phyloP scores from a whole-genome alignment of 2,888 invertebrate genomes.

The Drosophila birchii region DNA sequence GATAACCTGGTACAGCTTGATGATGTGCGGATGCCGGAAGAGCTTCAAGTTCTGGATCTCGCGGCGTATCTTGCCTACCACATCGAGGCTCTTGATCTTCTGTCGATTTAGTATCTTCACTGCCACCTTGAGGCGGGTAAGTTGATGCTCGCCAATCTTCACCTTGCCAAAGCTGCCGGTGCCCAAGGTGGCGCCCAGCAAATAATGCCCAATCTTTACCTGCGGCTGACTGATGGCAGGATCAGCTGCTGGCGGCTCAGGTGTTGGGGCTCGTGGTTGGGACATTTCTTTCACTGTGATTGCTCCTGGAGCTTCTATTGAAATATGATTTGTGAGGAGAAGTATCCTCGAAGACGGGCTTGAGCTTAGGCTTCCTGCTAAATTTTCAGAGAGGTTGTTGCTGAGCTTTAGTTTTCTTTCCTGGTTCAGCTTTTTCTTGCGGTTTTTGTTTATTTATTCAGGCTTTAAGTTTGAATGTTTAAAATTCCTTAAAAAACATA shows the following conservation, averaged over 20 bases:
- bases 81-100: slow-evolving; percentile 99
- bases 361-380: not conserved
- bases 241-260: slow-evolving; percentile 75
- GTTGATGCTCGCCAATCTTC: slow-evolving; percentile 98
- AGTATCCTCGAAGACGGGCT: not conserved
- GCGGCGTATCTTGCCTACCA: slow-evolving; percentile 98
- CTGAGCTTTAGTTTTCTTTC: not conserved
- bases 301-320: not conserved
- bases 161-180: slow-evolving; percentile 99
- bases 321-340: not conserved
- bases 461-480: not conserved
- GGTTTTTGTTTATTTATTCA: slow-evolving; percentile 50
- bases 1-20: slow-evolving; percentile 96
- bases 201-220: slow-evolving; percentile 98
- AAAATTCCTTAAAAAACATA: slow-evolving; percentile 1
- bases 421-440: not conserved
- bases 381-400: not conserved
- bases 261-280: slow-evolving; percentile 74
- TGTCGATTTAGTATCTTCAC: slow-evolving; percentile 99
- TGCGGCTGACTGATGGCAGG: slow-evolving; percentile 88
- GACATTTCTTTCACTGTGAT: slow-evolving; percentile 66
- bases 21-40: slow-evolving; percentile 99
- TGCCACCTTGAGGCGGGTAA: slow-evolving; percentile 99
- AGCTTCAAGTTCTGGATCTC: slow-evolving; percentile 99
- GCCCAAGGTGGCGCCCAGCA: slow-evolving; percentile 93